These are phyloP conservation scores for Alloplasta piceator DNA, from an alignment of 2,888 invertebrate species.

Conservation along the genomic window DNA sequence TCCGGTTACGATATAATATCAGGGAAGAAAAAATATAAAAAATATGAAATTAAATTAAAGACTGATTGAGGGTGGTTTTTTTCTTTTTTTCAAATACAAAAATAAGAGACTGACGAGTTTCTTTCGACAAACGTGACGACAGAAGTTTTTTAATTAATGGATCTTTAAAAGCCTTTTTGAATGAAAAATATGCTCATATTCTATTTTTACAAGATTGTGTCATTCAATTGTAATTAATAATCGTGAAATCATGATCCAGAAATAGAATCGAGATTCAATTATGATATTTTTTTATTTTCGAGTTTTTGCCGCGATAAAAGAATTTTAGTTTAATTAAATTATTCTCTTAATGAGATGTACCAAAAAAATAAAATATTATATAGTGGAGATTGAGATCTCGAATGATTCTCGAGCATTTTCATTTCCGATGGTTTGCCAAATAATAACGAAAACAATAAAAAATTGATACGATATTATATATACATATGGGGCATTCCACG, in stretches of 20 bases:
- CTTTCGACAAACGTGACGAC: conserved; percentile 22
- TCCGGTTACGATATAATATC: conserved; percentile 7
- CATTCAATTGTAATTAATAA: too few relatives aligned
- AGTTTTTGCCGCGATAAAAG: too few relatives aligned
- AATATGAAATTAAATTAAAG: conserved; percentile 7
- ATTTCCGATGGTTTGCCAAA: conserved; percentile 3
- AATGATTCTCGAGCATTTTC: conserved; percentile 40
- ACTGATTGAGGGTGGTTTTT: not conserved
- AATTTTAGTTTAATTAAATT: conserved; percentile 44
- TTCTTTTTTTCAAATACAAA: not conserved
- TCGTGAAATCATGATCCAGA: too few relatives aligned
- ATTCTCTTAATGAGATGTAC: conserved; percentile 56
- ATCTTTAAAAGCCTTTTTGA: too few relatives aligned
- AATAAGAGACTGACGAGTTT: not conserved
- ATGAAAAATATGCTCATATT: too few relatives aligned
- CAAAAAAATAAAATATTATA: conserved; percentile 16
- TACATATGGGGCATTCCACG: too few relatives aligned
- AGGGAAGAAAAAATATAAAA: not conserved
- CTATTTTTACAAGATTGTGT: too few relatives aligned
- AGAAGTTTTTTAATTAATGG: conserved; percentile 19
- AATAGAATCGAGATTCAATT: too few relatives aligned
- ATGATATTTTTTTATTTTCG: too few relatives aligned
- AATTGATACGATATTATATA: not conserved
- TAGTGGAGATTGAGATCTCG: conserved; percentile 11
- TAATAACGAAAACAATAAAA: conserved; percentile 20